These are phyloP conservation scores for Zaprionus lachaisei DNA, from an alignment of 1,140 invertebrate genomes.

Conservation along the genomic window DNA sequence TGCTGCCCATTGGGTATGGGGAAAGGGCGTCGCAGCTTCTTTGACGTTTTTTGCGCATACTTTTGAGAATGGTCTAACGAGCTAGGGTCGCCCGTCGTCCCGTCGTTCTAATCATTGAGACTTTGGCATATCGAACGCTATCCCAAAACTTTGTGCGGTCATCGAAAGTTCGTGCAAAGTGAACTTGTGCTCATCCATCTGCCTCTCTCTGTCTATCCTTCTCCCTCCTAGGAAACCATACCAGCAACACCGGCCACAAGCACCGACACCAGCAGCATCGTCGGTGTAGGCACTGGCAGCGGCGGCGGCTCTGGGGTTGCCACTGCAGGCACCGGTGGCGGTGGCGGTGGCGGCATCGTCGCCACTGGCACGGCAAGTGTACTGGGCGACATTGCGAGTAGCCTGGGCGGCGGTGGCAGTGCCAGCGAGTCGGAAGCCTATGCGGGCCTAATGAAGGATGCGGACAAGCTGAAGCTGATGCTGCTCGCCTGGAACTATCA, in stretches of 20 bases:
- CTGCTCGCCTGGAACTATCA: constrained; percentile 93
- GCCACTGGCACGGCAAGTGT: constrained; percentile 19
- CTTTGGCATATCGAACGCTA: constrained; percentile 70
- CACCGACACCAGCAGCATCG: constrained; percentile 72
- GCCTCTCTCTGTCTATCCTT: not conserved
- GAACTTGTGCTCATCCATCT: constrained; percentile 33
- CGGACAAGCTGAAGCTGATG: constrained; percentile 93
- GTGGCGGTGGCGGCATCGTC: constrained; percentile 34
- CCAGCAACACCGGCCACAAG: constrained; percentile 77
- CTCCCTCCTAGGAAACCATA: constrained; percentile 62
- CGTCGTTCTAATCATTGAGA: constrained; percentile 69
- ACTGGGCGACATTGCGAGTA: constrained; percentile 52
- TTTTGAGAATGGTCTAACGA: constrained; percentile 71
- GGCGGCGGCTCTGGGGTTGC: constrained; percentile 39
- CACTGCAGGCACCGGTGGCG: constrained; percentile 31
- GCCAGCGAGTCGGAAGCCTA: constrained; percentile 77
- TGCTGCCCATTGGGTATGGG: constrained; percentile 21
- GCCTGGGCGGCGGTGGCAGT: constrained; percentile 54
- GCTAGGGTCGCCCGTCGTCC: constrained; percentile 35
- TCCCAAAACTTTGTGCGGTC: constrained; percentile 71
- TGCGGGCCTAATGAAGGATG: constrained; percentile 89
- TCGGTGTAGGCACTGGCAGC: constrained; percentile 52
- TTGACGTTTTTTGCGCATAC: constrained; percentile 67
- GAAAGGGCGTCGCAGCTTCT: constrained; percentile 31
- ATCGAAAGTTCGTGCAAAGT: constrained; percentile 48